Conservation (phyloP, 2,797 vertebrate genomes). For the Borostomias antarcticus region DNA sequence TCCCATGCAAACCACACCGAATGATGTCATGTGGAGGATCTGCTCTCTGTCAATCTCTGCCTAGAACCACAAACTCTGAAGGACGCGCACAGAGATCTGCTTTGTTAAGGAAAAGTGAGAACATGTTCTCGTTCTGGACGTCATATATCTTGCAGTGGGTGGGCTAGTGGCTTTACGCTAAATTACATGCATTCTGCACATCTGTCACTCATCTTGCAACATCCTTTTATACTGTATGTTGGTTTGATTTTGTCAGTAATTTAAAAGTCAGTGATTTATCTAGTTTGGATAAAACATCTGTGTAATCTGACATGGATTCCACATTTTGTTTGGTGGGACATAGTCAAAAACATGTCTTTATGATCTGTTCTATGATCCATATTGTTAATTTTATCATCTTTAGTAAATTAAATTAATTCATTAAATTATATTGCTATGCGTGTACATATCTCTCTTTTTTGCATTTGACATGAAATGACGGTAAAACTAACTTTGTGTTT, state of each 20-base stretch:
- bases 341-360: no score
- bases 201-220: conserved; percentile 53
- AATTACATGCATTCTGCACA: conserved; percentile 52
- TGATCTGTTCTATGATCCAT: no score
- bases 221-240: conserved; percentile 47
- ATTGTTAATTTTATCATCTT: no score
- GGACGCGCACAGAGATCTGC: conserved; percentile 25
- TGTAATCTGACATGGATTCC: conserved; percentile 42
- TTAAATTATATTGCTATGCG: no score
- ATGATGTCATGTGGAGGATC: conserved; percentile 27
- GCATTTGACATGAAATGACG: conserved; percentile 59
- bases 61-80: conserved; percentile 23
- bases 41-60: conserved; percentile 13
- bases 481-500: conserved; percentile 63
- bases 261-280: no score
- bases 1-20: conserved; percentile 36
- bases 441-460: conserved; percentile 54
- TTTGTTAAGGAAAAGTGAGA: conserved; percentile 27
- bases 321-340: neutral
- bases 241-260: conserved; percentile 39
- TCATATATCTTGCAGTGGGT: conserved; percentile 49
- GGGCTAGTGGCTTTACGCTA: conserved; percentile 50
- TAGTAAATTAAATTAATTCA: neutral
- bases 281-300: conserved; percentile 45
- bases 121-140: conserved; percentile 46